Conservation (phyloP, 2,113 vertebrate genomes). For the Microtus ochrogaster region DNA sequence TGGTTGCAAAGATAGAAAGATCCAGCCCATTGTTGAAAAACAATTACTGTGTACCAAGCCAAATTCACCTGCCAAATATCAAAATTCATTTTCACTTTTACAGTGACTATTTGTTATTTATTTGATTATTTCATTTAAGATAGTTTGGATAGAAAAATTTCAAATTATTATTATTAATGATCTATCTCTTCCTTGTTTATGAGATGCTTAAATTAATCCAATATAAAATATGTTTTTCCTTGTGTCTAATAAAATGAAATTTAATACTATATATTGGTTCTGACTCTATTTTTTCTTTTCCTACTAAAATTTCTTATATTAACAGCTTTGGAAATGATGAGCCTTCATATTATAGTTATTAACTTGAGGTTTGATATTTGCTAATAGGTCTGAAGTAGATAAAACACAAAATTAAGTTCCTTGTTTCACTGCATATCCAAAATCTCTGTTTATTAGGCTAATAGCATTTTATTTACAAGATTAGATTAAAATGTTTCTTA, state of each 20-base stretch:
- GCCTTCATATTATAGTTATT: slow-evolving; percentile 30
- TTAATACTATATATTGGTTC: neutral
- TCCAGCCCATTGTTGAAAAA: neutral
- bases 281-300: neutral
- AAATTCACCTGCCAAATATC: neutral
- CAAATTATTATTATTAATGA: neutral
- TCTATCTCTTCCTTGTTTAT: neutral
- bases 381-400: slow-evolving; percentile 56
- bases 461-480: slow-evolving; percentile 35
- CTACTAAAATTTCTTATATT: neutral
- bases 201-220: neutral
- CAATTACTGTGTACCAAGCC: neutral
- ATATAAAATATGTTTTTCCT: neutral
- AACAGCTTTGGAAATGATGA: slow-evolving; percentile 11
- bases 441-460: slow-evolving; percentile 31
- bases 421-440: slow-evolving; percentile 35
- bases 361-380: slow-evolving; percentile 63
- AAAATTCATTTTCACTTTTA: neutral
- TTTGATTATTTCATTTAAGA: slow-evolving; percentile 3
- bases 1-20: neutral
- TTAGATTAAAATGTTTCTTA: slow-evolving; percentile 12
- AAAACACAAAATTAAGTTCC: slow-evolving; percentile 36
- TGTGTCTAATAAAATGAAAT: neutral
- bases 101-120: neutral
- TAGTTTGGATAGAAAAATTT: neutral